Percentiles rank a stretch among this genome's conserved stretches.
Conservation (phyloP, 2,113 vertebrate species). For the Dolichallabes microphthalmus region DNA sequence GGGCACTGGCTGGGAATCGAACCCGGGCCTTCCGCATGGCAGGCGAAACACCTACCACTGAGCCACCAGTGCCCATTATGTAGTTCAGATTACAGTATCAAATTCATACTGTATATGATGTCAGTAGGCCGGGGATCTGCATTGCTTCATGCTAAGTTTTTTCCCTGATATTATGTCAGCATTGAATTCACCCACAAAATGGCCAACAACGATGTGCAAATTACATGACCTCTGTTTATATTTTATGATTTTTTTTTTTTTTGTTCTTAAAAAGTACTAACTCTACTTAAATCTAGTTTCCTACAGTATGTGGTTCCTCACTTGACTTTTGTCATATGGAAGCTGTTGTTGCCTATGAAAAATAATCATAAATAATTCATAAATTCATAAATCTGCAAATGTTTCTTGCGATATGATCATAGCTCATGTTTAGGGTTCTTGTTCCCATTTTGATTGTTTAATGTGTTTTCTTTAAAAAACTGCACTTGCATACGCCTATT, state of each 20-base stretch:
- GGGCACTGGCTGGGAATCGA: too few species aligned
- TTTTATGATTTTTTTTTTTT: too few species aligned
- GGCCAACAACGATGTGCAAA: neutral
- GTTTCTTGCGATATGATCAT: neutral
- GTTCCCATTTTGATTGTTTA: neutral
- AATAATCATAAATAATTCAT: too few species aligned
- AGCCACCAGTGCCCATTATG: too few species aligned
- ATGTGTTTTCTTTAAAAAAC: neutral
- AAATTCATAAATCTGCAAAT: too few species aligned
- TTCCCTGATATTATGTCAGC: neutral
- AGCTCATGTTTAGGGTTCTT: neutral
- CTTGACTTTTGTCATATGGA: neutral
- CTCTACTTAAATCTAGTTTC: neutral
- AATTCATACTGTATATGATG: neutral
- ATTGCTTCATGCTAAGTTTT: neutral
- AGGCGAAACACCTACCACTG: too few species aligned
- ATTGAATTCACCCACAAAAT: too few species aligned
- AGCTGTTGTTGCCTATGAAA: neutral
- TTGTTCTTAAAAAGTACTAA: too few species aligned
- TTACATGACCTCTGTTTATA: too few species aligned
- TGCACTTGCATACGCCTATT: neutral
- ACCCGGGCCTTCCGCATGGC: too few species aligned
- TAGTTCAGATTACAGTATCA: neutral
- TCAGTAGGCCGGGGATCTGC: neutral
- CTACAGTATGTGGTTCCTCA: neutral